Base-by-base conservation (phyloP, 2,888 invertebrate genomes). In the Cerastis leucographa region DNA sequence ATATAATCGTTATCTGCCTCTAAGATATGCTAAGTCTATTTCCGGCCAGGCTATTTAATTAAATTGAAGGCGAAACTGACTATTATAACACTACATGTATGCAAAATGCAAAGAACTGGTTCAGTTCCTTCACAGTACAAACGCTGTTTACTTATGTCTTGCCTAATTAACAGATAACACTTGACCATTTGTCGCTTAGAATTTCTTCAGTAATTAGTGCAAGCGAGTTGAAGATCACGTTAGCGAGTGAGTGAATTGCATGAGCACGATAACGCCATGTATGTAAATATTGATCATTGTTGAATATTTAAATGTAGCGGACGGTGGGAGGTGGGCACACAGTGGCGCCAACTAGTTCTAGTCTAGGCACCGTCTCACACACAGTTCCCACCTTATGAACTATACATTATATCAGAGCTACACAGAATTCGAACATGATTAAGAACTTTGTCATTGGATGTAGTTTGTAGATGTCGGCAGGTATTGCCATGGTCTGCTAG, bases 161-260 rank as follows among this genome's bases (percentile, higher is more conserved):
- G 81, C 80, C 71, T 86, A 81, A 85, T 86, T 83, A 80, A 74
- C 74, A 88, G 90, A 90, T 91, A 90, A 89, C 85, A 86, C 84
- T 88, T 87, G 87, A 89, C 89, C 89, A 86, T 87, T 88, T 81
- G 81, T 79, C 83, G 76, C 61, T 83, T 76, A 82, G 81, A 84
- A 85, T 76, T 78, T 86, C 83, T 84, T 85, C 68, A 86, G 83
- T 88, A 85, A 88, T 86, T 87, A 89, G 82, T 85, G 79, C 85
- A 88, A 80, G 61, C 72, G 75, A 83, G 68, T 78, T 85, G 80
- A 85, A 87, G 89, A 92, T 91, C 92, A 92, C 90, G 92, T 90
- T 77, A 84, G 67, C 75, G 81, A 78, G 86, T 91, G 88, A 90
- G 88, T 87, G 89, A 92, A 91, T 88, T 87, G 89, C 90, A 88